A percentile compares a stretch with the other conserved stretches of the same genome.
Conservation (phyloP, 2,113 vertebrate species). For the Cyprinodon variegatus region DNA sequence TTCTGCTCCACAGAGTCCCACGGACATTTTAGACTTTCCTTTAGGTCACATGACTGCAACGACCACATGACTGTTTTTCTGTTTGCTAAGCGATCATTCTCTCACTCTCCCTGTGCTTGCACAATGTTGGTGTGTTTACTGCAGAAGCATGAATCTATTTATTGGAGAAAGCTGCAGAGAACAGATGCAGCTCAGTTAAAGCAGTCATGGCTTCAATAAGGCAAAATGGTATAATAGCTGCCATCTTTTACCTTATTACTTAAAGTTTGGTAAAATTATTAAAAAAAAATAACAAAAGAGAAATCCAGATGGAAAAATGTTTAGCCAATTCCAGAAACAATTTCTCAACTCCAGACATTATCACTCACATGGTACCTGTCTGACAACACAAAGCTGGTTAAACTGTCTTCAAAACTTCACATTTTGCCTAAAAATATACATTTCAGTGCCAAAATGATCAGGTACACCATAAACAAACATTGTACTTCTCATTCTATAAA, state of each 20-base stretch:
- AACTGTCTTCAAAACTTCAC: too few relatives aligned
- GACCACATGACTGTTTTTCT: neutral
- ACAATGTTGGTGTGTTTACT: constrained; percentile 17
- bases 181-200: neutral
- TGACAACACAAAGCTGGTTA: too few relatives aligned
- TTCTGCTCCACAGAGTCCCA: too few relatives aligned
- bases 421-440: too few relatives aligned
- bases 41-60: constrained; percentile 20
- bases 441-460: too few relatives aligned
- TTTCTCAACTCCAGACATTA: too few relatives aligned
- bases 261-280: neutral
- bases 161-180: neutral
- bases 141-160: constrained; percentile 27
- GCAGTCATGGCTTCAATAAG: neutral
- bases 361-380: too few relatives aligned
- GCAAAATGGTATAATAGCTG: too few relatives aligned
- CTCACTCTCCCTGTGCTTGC: neutral
- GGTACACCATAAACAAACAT: too few relatives aligned
- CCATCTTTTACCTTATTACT: neutral
- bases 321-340: too few relatives aligned
- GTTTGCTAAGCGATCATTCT: neutral
- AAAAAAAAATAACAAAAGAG: neutral
- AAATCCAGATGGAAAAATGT: too few relatives aligned
- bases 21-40: neutral
- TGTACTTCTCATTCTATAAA: too few relatives aligned